A percentile compares a stretch with the other conserved stretches of the same genome.
Evolutionary conservation across 1,140 invertebrate genomes (phyloP).

Genomic region (Caerostris darwini): DNA sequence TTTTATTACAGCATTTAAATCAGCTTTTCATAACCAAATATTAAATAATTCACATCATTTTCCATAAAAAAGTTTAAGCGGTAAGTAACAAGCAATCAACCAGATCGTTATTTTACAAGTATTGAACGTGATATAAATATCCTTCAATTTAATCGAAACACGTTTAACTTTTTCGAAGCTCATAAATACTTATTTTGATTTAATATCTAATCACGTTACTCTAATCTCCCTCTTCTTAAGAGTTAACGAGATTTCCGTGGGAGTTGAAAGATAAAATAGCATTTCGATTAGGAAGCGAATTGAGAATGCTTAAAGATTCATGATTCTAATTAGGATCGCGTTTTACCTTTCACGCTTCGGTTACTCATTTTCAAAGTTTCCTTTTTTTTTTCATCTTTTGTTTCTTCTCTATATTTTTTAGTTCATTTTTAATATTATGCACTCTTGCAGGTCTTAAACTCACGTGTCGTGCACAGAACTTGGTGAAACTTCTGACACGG

Average conservation of each 20-base stretch:
- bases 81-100: background rate
- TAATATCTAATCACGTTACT: slow-evolving; percentile 53
- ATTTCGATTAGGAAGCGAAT: slow-evolving; percentile 21
- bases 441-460: background rate
- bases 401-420: background rate
- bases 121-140: background rate
- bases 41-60: background rate
- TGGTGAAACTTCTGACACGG: slow-evolving; percentile 21
- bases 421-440: background rate
- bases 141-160: background rate
- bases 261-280: slow-evolving; percentile 47
- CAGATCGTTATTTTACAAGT: background rate
- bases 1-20: background rate
- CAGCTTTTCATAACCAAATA: background rate
- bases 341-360: slow-evolving; percentile 43
- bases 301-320: slow-evolving; percentile 52
- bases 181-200: slow-evolving; percentile 47
- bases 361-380: background rate
- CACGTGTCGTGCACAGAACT: background rate
- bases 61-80: background rate
- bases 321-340: slow-evolving; percentile 69
- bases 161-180: slow-evolving; percentile 17
- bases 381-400: background rate
- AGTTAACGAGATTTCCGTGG: slow-evolving; percentile 27
- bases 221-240: slow-evolving; percentile 14